phyloP scores from a whole-genome alignment of 1,140 invertebrate genomes.

The Cotesia glomerata region DNA sequence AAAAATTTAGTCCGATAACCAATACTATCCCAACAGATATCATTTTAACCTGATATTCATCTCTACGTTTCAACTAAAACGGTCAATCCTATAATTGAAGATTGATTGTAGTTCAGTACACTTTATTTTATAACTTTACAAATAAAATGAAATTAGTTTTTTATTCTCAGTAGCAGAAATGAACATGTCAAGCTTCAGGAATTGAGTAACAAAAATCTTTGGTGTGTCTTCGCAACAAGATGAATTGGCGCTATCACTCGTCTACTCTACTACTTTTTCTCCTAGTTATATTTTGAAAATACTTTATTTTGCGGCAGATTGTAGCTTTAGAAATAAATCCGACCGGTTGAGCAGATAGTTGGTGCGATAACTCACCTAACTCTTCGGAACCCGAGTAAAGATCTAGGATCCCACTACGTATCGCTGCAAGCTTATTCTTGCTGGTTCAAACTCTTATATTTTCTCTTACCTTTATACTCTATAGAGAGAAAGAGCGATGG shows the following conservation, averaged over 20 bases:
- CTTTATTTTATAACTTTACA: not conserved
- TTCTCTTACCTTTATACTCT: conserved; percentile 6
- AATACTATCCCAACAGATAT: not conserved
- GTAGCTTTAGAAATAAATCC: conserved; percentile 62
- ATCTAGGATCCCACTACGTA: conserved; percentile 11
- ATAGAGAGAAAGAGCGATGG: not conserved
- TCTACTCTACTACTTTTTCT: not conserved
- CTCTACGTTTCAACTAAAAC: not conserved
- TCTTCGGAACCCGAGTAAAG: conserved; percentile 16
- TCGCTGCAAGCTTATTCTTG: conserved; percentile 40
- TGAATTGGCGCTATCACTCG: not conserved
- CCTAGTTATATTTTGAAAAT: conserved; percentile 40
- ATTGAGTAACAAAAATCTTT: not conserved
- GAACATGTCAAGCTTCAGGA: not conserved
- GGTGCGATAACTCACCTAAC: conserved; percentile 49
- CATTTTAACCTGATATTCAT: conserved; percentile 12
- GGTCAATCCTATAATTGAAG: not conserved
- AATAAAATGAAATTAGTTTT: too few relatives aligned
- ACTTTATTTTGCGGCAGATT: conserved; percentile 59
- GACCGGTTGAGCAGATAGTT: conserved; percentile 55
- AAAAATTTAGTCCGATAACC: not conserved
- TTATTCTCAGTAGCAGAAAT: too few relatives aligned
- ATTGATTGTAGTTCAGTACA: not conserved
- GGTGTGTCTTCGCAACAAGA: not conserved
- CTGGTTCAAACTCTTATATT: conserved; percentile 45